Base-by-base conservation (phyloP, 1,140 invertebrate genomes). In the Tribolium madens region DNA sequence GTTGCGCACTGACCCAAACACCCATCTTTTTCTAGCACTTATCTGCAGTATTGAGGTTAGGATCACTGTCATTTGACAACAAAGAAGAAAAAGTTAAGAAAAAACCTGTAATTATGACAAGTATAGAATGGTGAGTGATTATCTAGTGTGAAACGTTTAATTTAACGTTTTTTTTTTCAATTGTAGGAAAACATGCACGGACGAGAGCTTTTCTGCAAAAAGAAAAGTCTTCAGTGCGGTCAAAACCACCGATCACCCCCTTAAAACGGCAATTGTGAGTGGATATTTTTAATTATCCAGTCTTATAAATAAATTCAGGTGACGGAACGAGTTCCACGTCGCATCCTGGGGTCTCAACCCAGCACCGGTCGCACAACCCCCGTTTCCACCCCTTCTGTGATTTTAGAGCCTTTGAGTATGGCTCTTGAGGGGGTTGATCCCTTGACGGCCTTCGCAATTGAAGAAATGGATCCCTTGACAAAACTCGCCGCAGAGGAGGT, bases 381-480 rank as follows among this genome's bases (percentile, higher is more conserved):
- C 26, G 85, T 86, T 10, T 87, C 88, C 80, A 86, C 84, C 18
- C 83, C 87, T 42, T 75, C 86, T 26, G 81, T 84, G 79, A 80
- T 87, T 17, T 81, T 87, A 1, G 90, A 93, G 86, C 90, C 90
- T 21, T 84, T 93, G 2, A 86, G 86, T 73, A 87, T 88, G 36
- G 89, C 90, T 57, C 82, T 94, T 4, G 93, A 94, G 83, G 92
- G 92, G 9, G 87, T 89, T n/a, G 93, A 94, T 88, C 93, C 93
- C 1, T 87, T 94, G 12, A 91, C 91, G 18, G 90, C 92, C 78
- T 93, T 94, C 87, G 90, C 89, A 2, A 87, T 88, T 13, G 89
- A 92, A 81, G 90, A 92, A 81, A 85, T 90, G 79, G 91, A 92
- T 86, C 91, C 91, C 17, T 85, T 92, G 31, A 89, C 90, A 13